These are phyloP conservation scores for Molossus molossus DNA, from an alignment of 2,797 vertebrate species.

Conservation along the genomic window DNA sequence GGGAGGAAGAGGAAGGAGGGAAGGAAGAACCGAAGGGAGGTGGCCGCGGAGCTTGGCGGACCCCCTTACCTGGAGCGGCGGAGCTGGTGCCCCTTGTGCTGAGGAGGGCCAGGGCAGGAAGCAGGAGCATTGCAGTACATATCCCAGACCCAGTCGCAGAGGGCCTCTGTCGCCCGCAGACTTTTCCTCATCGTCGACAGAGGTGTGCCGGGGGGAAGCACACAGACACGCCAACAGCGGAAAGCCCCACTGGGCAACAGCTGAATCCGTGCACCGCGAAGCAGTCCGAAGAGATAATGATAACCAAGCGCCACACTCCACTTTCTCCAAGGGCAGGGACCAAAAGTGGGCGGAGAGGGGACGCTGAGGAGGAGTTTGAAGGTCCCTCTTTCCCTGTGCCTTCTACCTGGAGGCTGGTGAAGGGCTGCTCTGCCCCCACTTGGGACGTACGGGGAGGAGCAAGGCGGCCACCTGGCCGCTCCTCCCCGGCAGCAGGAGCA, in stretches of 20 bases:
- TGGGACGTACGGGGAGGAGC: constrained; percentile 77
- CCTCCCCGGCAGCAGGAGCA: constrained; percentile 68
- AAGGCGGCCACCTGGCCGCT: constrained; percentile 81
- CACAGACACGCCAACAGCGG: constrained; percentile 79
- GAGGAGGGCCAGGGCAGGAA: constrained; percentile 92
- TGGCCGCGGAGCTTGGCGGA: constrained; percentile 30
- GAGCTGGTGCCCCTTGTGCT: constrained; percentile 91
- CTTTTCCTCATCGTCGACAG: constrained; percentile 92
- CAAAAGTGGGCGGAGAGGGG: constrained; percentile 71
- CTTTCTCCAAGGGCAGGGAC: constrained; percentile 76
- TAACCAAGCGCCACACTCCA: constrained; percentile 66
- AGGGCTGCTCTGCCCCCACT: constrained; percentile 73
- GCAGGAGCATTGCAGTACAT: constrained; percentile 91
- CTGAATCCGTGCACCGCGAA: constrained; percentile 31
- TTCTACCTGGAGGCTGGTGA: constrained; percentile 83
- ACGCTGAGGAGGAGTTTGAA: constrained; percentile 78
- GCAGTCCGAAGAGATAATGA: constrained; percentile 48
- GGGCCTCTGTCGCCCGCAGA: constrained; percentile 90
- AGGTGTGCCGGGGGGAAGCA: constrained; percentile 59
- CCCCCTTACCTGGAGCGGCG: constrained; percentile 94
- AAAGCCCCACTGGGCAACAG: constrained; percentile 57
- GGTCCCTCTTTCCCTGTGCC: constrained; percentile 57
- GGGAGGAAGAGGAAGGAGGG: neutral
- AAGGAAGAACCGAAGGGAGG: constrained; percentile 48
- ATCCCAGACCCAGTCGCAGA: constrained; percentile 92